phyloP scores from a whole-genome alignment of 2,113 vertebrate species.

The Dendropsophus ebraccatus region DNA sequence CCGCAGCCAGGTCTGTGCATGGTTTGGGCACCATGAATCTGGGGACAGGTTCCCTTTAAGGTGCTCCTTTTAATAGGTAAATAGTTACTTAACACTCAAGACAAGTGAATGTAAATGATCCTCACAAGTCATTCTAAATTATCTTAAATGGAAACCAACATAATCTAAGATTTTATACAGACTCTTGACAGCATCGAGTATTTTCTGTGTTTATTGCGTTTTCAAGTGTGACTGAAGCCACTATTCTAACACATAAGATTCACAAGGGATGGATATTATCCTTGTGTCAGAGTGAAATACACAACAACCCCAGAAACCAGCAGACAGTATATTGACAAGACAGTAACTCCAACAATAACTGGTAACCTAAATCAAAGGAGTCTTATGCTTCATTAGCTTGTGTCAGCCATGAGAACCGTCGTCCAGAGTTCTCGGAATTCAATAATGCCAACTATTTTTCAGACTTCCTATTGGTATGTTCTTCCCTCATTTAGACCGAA shows the following conservation, averaged over 20 bases:
- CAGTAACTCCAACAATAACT: slow-evolving; percentile 12
- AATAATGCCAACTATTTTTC: background rate
- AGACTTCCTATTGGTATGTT: slow-evolving; percentile 26
- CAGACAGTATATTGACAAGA: slow-evolving; percentile 3
- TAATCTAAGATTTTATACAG: background rate
- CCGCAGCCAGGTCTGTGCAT: no score
- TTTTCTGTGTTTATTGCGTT: background rate
- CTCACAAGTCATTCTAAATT: no score
- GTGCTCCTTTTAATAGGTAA: no score
- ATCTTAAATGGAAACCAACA: no score
- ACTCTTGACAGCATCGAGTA: background rate
- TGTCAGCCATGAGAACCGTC: background rate
- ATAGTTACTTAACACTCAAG: no score
- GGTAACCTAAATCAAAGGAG: slow-evolving; percentile 37
- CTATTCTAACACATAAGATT: background rate
- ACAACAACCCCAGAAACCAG: slow-evolving; percentile 20
- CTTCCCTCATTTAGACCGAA: slow-evolving; percentile 26
- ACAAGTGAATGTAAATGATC: no score
- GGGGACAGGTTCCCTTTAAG: no score
- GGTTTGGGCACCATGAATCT: no score
- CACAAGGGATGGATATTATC: background rate
- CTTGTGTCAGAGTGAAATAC: slow-evolving; percentile 2
- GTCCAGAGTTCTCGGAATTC: background rate
- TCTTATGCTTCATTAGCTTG: slow-evolving; percentile 9
- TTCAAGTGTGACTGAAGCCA: background rate